Conservation (phyloP, 2,888 invertebrate genomes). For the Frankliniella fusca region DNA sequence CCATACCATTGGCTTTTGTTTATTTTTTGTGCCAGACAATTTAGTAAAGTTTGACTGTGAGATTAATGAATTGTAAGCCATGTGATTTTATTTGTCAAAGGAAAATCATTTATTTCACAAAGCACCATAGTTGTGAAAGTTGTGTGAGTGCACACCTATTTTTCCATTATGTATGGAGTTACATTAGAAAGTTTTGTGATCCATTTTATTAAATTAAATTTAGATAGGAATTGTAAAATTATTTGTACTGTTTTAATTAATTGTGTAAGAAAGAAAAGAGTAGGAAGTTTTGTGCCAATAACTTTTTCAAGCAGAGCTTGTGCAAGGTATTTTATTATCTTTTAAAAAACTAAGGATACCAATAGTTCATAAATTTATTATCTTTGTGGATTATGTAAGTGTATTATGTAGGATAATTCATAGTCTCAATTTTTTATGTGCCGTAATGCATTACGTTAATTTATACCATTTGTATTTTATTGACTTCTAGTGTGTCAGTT, state of each 20-base stretch:
- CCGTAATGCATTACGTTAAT: not conserved
- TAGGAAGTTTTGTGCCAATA: constrained; percentile 28
- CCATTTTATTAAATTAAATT: not conserved
- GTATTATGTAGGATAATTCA: not conserved
- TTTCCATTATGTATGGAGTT: not conserved
- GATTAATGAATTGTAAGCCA: not conserved
- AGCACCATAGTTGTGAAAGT: not conserved
- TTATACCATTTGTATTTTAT: not conserved
- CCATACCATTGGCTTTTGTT: not conserved
- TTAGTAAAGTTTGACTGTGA: not conserved
- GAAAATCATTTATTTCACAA: not conserved
- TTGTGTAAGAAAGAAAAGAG: not conserved
- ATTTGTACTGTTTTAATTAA: not conserved
- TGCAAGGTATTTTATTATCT: not conserved
- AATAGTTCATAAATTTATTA: not conserved
- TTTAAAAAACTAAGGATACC: not conserved
- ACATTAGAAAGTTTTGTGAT: not conserved
- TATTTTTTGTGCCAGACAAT: not conserved
- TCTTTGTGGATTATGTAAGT: not conserved
- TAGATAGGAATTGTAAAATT: not conserved
- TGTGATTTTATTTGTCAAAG: not conserved
- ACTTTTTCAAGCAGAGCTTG: not conserved
- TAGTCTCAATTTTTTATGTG: constrained; percentile 14
- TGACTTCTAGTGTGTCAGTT: not conserved
- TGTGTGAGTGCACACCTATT: not conserved